Base-by-base conservation (phyloP, 2,113 vertebrate genomes). In the Rhinolophus ferrumequinum region DNA sequence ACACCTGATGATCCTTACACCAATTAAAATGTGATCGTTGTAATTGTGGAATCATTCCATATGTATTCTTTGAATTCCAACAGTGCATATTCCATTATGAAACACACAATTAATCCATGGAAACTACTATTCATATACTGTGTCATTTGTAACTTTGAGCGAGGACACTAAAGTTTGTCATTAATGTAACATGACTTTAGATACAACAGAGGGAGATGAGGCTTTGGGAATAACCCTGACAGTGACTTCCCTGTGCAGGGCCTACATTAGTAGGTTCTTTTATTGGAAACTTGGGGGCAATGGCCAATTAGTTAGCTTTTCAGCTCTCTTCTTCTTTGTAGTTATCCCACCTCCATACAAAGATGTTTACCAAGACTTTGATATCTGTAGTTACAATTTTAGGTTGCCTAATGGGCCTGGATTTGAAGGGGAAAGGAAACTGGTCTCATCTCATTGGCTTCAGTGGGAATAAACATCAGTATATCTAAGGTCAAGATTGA, bases 191-290 rank as follows among this genome's bases (percentile, higher is more conserved):
- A 8, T 89, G 47, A 50, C 41, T 72, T 14, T 19, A 64, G 33
- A 28, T 2, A 52, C 4, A 35, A 64, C 21, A 12, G 4, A 58
- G 18, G 18, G 30, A 50, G 41, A 21, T 6, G 33, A 35, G 11
- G 10, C 8, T 4, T 9, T 41, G 4, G 4, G 22, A 6, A 11
- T 16, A 22, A 44, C 2, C 18, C 22, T 58, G 12, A 11, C 2
- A 18, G 47, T 3, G 7, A 66, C 16, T 52, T 80, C 21, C 24
- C 11, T 26, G 5, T 24, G 41, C 5, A 73, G 16, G 1, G 6
- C 28, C 24, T 38, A 22, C 3, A 0, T n/a, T 44, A 58, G 15
- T 28, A 52, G 9, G 1, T 41, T 7, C 13, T 26, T 24, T 72
- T 38, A 33, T 19, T 66, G 33, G 56, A n/a, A 82, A 52, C 7